Conservation (phyloP, 2,888 invertebrate genomes). For the Crossocerus cetratus region DNA sequence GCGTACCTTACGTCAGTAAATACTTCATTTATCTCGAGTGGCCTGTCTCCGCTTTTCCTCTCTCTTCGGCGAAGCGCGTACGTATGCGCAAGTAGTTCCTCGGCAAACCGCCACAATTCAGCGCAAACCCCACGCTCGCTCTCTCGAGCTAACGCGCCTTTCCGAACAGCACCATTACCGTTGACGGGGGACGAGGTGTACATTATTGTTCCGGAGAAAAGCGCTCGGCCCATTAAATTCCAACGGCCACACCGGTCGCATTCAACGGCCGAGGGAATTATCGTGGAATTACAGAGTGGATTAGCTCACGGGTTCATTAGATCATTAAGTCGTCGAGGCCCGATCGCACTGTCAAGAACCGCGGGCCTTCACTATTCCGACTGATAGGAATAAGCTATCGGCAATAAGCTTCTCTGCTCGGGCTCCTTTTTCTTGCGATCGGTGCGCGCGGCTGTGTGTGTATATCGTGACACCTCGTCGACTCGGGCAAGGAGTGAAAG, state of each 20-base stretch:
- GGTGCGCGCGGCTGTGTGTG: constrained; percentile 18
- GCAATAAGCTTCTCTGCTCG: constrained; percentile 15
- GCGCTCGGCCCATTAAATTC: too few species aligned
- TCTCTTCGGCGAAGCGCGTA: not conserved
- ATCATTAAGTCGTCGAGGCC: too few species aligned
- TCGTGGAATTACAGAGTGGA: too few species aligned
- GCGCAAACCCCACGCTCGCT: not conserved
- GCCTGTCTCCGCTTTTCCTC: constrained; percentile 13
- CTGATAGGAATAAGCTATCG: too few species aligned
- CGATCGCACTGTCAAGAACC: too few species aligned
- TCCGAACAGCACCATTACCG: not conserved
- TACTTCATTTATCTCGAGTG: constrained; percentile 30
- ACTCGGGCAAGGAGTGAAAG: constrained; percentile 69
- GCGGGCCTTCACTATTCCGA: too few species aligned
- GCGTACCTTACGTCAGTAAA: constrained; percentile 22
- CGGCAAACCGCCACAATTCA: constrained; percentile 5
- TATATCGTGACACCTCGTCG: constrained; percentile 54
- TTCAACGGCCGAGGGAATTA: too few species aligned
- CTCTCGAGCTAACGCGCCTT: not conserved
- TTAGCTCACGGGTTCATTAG: too few species aligned
- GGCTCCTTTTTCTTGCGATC: constrained; percentile 9
- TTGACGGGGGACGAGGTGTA: not conserved
- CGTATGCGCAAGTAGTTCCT: not conserved
- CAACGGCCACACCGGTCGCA: too few species aligned
- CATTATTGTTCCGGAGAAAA: too few species aligned